Evolutionary conservation across 1,140 invertebrate genomes (phyloP).

Genomic region (Arion vulgaris): DNA sequence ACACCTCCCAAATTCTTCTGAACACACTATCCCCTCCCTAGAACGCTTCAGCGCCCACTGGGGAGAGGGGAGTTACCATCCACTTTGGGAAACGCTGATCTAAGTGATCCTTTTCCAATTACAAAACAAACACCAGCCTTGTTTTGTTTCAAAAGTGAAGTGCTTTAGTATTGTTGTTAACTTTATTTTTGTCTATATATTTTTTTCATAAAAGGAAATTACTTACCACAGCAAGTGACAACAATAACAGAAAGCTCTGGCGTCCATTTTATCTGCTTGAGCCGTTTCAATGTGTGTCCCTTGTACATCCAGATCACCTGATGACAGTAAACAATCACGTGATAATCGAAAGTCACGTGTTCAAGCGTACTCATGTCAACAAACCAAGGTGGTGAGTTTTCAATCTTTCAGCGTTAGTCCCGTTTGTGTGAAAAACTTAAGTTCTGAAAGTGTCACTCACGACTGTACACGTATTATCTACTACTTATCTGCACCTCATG

Average conservation of each 20-base stretch:
- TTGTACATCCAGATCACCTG: not conserved
- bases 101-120: not conserved
- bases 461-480: not conserved
- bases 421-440: not conserved
- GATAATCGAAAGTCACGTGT: constrained; percentile 8
- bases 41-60: too few relatives aligned
- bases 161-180: not conserved
- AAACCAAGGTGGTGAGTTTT: not conserved
- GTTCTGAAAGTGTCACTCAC: not conserved
- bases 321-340: constrained; percentile 6
- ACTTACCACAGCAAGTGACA: not conserved
- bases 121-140: not conserved
- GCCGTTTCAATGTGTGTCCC: constrained; percentile 14
- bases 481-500: not conserved
- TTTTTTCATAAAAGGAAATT: not conserved
- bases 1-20: too few relatives aligned
- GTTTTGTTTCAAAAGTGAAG: not conserved
- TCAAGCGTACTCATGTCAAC: not conserved
- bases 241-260: not conserved
- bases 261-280: not conserved
- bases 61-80: too few relatives aligned
- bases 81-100: too few relatives aligned
- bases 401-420: not conserved
- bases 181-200: not conserved
- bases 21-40: too few relatives aligned